Evolutionary conservation across 1,140 invertebrate species (phyloP).

Genomic region (Zophobas atratus): DNA sequence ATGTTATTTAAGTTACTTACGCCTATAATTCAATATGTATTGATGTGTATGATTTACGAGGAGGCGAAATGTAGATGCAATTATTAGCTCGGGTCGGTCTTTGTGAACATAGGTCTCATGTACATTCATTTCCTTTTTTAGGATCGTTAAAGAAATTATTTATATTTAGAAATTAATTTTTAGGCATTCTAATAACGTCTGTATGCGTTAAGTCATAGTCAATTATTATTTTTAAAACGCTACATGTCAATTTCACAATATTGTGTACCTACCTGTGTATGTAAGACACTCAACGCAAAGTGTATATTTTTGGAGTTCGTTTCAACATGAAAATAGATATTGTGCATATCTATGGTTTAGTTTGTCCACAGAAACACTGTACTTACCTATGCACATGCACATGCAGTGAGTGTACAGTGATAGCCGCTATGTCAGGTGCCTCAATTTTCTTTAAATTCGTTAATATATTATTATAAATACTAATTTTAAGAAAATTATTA

Average conservation of each 20-base stretch:
- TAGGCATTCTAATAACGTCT: slow-evolving; percentile 35
- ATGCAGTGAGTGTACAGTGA: slow-evolving; percentile 59
- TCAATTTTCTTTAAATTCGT: slow-evolving; percentile 61
- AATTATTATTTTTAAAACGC: slow-evolving; percentile 51
- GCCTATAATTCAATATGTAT: slow-evolving; percentile 51
- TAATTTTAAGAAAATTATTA: slow-evolving; percentile 63
- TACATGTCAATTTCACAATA: slow-evolving; percentile 51
- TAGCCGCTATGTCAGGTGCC: slow-evolving; percentile 62
- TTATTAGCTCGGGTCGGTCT: slow-evolving; percentile 45
- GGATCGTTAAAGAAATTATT: slow-evolving; percentile 32
- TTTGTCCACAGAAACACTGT: slow-evolving; percentile 57
- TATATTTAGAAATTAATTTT: slow-evolving; percentile 47
- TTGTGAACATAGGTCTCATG: slow-evolving; percentile 47
- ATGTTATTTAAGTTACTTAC: slow-evolving; percentile 49
- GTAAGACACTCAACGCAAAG: slow-evolving; percentile 47
- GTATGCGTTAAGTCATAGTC: slow-evolving; percentile 51
- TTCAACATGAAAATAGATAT: slow-evolving; percentile 41
- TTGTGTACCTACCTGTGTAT: slow-evolving; percentile 47
- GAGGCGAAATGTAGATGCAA: slow-evolving; percentile 51
- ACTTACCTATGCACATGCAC: slow-evolving; percentile 57
- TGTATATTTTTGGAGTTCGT: slow-evolving; percentile 41
- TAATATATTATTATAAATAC: slow-evolving; percentile 62
- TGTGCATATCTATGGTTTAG: slow-evolving; percentile 61
- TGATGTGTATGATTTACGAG: slow-evolving; percentile 52
- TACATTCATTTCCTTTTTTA: slow-evolving; percentile 41